Conservation (phyloP, 2,888 invertebrate genomes). For the Terebella lapidaria region DNA sequence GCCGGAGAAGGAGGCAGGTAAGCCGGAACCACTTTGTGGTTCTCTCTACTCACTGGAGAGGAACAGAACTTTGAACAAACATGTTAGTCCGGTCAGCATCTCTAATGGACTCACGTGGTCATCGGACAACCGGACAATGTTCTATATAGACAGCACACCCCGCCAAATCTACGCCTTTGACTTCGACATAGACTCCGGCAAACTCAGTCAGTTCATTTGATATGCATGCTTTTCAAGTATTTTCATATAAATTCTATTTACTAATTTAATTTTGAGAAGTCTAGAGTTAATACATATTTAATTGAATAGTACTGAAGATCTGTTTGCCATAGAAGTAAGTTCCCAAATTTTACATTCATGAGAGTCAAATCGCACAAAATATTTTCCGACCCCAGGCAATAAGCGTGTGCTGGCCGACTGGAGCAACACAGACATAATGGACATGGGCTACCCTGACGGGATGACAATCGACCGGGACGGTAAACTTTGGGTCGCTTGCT, state of each 20-base stretch:
- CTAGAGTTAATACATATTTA: no score
- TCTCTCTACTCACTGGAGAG: constrained; percentile 34
- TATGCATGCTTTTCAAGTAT: no score
- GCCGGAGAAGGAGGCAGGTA: no score
- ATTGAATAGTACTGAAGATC: no score
- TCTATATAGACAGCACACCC: constrained; percentile 72
- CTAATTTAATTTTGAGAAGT: no score
- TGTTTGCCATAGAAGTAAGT: no score
- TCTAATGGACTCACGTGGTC: constrained; percentile 80
- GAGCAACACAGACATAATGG: constrained; percentile 5
- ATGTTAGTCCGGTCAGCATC: constrained; percentile 47
- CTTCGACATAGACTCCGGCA: constrained; percentile 63
- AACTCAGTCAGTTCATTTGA: constrained; percentile 64
- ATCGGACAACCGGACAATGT: constrained; percentile 66
- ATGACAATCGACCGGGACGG: constrained; percentile 75
- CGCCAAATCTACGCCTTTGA: constrained; percentile 67
- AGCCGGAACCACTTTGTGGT: no score
- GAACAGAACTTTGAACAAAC: constrained; percentile 27
- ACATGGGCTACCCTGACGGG: constrained; percentile 53
- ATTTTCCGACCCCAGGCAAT: constrained; percentile 28
- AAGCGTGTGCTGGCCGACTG: constrained; percentile 30
- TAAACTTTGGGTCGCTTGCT: constrained; percentile 74
- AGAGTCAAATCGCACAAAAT: no score
- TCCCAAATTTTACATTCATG: no score
- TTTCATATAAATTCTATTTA: no score